Evolutionary conservation across 2,113 vertebrate genomes (phyloP), one percentile per base, ranked within the genome.

Genomic region (Heliornis fulica): DNA sequence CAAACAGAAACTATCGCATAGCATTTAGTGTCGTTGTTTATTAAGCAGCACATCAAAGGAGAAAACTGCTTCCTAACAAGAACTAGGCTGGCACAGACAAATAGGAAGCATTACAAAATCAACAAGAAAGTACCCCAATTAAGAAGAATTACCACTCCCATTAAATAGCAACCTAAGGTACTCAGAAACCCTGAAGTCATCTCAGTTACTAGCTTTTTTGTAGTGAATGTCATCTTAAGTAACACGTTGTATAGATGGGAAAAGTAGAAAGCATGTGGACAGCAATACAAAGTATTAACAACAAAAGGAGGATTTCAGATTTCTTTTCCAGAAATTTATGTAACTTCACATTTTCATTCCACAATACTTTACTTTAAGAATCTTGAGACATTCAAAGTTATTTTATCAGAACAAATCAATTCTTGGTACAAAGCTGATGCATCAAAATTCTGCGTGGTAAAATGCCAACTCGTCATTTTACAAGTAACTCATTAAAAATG

Each of bases 401-500:
- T 45, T 86, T 86, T 87, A 82, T 89, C 34, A 38, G 64, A 78
- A 89, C 38, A 85, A 61, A 91, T 80, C 83, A 85, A 70, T 77
- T 76, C 45, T 46, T 59, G 18, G 66, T 88, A 70, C n/a, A 63
- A 74, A 95, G 69, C 84, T 92, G 92, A 79, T 72, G 70, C 38
- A 43, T 93, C 90, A 93, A 78, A 91, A 93, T 83, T 66, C 63
- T 64, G 38, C 41, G n/a, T 19, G 41, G 70, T 74, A 81, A 88
- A 94, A 96, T n/a, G 82, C 64, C 90, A 96, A 87, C 41, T 66
- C 79, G 70, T 80, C 45, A 63, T 80, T 95, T 87, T 85, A 75
- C 69, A 94, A 71, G 87, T 41, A 79, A 91, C 53, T 83, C 60
- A 83, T 75, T 83, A 80, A 95, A 95, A 96, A 83, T 36, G 8